phyloP scores from a whole-genome alignment of 2,797 vertebrate species.

The Semaprochilodus insignis region DNA sequence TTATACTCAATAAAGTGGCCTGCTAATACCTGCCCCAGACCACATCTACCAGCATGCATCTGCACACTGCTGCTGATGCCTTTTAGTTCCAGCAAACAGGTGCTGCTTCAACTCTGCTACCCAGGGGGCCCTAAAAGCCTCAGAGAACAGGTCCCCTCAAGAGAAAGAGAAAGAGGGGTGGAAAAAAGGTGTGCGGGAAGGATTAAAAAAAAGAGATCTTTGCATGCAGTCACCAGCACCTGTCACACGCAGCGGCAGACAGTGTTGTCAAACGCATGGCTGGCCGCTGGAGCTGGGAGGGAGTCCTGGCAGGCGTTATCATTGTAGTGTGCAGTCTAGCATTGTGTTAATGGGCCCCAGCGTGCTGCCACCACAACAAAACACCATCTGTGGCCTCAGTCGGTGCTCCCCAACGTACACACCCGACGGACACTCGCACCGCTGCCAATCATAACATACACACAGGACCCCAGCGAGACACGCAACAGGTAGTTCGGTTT shows the following conservation, averaged over 20 bases:
- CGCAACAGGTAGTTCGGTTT: slow-evolving; percentile 29
- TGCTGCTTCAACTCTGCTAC: slow-evolving; percentile 13
- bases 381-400: slow-evolving; percentile 59
- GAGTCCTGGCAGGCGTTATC: slow-evolving; percentile 48
- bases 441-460: slow-evolving; percentile 21
- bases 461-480: not conserved
- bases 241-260: slow-evolving; percentile 45
- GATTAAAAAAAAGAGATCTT: slow-evolving; percentile 4
- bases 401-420: slow-evolving; percentile 20
- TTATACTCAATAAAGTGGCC: slow-evolving; percentile 74
- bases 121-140: slow-evolving; percentile 14
- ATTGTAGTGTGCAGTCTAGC: slow-evolving; percentile 36
- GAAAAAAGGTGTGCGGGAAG: slow-evolving; percentile 10
- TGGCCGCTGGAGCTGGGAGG: slow-evolving; percentile 32
- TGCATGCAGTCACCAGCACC: slow-evolving; percentile 34
- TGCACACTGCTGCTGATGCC: slow-evolving; percentile 22
- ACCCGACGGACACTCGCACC: slow-evolving; percentile 20
- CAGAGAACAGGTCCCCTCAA: not conserved
- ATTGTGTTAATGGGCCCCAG: slow-evolving; percentile 58
- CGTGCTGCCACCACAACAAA: slow-evolving; percentile 50
- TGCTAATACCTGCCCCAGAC: slow-evolving; percentile 68
- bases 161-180: not conserved
- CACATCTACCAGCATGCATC: slow-evolving; percentile 59
- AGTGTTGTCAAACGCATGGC: slow-evolving; percentile 57
- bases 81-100: slow-evolving; percentile 31